These are phyloP conservation scores for Cheilosia grossa DNA, from an alignment of 2,888 invertebrate species.

Conservation along the genomic window DNA sequence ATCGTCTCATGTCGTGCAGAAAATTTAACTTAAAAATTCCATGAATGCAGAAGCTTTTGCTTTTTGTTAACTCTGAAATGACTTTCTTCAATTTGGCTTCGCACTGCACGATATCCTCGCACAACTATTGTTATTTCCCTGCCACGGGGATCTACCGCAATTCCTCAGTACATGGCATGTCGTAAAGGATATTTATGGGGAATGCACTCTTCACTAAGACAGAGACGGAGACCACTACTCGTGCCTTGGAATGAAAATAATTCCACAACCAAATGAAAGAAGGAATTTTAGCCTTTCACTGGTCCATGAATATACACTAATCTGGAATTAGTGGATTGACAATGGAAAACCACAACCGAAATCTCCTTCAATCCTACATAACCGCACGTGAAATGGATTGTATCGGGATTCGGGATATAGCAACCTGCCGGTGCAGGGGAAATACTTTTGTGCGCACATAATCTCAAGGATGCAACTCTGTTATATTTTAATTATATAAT, in stretches of 20 bases:
- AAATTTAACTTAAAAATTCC: constrained; percentile 15
- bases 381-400: too few relatives aligned
- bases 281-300: constrained; percentile 10
- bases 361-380: background rate
- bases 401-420: too few relatives aligned
- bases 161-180: constrained; percentile 21
- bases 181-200: background rate
- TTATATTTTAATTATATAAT: constrained; percentile 68
- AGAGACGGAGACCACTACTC: too few relatives aligned
- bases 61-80: background rate
- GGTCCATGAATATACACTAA: constrained; percentile 42
- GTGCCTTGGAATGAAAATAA: background rate
- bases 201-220: background rate
- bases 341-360: constrained; percentile 44
- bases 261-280: constrained; percentile 1
- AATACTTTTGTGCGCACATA: constrained; percentile 23
- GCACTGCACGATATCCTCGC: background rate
- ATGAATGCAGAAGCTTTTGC: constrained; percentile 4
- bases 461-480: constrained; percentile 52
- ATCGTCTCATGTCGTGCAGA: too few relatives aligned
- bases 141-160: background rate
- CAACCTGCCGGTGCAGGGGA: background rate
- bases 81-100: constrained; percentile 1
- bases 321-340: constrained; percentile 67
- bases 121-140: constrained; percentile 5